A percentile compares a stretch with the other conserved stretches of the same genome.
These are phyloP conservation scores for Geophilus truncorum DNA, from an alignment of 2,888 invertebrate species.

Conservation along the genomic window DNA sequence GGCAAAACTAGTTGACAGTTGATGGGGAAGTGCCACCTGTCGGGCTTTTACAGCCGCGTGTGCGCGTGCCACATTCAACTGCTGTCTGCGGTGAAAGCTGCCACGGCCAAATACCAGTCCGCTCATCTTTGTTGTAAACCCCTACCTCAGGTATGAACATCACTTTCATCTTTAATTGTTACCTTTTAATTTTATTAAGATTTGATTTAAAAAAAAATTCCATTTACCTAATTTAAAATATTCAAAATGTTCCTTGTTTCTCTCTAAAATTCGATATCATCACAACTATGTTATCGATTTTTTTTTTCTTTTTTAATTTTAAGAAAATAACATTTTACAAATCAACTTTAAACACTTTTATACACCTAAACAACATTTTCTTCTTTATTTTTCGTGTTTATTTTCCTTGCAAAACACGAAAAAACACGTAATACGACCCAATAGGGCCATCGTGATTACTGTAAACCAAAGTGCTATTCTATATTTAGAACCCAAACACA, in stretches of 20 bases:
- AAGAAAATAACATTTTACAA: too few relatives aligned
- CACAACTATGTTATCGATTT: too few relatives aligned
- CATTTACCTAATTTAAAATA: too few relatives aligned
- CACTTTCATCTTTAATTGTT: background rate
- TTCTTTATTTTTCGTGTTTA: too few relatives aligned
- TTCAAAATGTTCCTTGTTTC: too few relatives aligned
- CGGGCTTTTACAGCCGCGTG: constrained; percentile 3
- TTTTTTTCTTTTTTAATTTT: too few relatives aligned
- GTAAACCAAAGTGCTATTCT: background rate
- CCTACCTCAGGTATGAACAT: background rate
- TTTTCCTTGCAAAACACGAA: background rate
- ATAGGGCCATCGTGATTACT: background rate
- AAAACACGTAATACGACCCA: background rate
- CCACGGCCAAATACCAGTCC: background rate
- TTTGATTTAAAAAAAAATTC: too few relatives aligned
- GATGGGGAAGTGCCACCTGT: constrained; percentile 10
- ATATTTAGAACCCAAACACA: background rate
- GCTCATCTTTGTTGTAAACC: background rate
- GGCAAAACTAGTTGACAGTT: background rate
- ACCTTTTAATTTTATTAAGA: background rate
- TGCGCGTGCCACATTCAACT: constrained; percentile 10
- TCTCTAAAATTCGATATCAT: too few relatives aligned
- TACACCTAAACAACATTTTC: too few relatives aligned
- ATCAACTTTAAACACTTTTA: too few relatives aligned
- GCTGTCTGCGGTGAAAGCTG: background rate